A percentile compares a stretch with the other conserved stretches of the same genome.
These are phyloP conservation scores for Caenorhabditis japonica DNA, from an alignment of 2,888 invertebrate species.

Conservation along the genomic window DNA sequence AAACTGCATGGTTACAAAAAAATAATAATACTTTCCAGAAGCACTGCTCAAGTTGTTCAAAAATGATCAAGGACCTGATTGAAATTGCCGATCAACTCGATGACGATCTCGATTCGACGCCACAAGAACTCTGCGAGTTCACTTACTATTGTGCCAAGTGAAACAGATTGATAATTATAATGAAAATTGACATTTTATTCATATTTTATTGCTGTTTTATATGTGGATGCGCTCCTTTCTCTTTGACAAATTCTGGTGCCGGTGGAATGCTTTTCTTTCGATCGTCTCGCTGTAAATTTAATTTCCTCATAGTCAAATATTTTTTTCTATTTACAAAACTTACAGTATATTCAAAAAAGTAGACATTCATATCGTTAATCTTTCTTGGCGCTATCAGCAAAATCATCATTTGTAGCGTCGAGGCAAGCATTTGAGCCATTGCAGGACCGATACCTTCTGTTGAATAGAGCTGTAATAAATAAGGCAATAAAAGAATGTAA, in stretches of 20 bases:
- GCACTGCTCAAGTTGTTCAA: slow-evolving; percentile 24
- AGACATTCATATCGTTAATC: slow-evolving; percentile 37
- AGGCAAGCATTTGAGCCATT: slow-evolving; percentile 9
- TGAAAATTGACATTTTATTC: background rate
- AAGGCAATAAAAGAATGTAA: no score
- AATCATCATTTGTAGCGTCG: slow-evolving; percentile 23
- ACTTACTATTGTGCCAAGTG: background rate
- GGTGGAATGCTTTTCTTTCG: slow-evolving; percentile 11
- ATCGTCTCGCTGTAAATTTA: slow-evolving; percentile 20
- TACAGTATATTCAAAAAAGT: slow-evolving; percentile 30
- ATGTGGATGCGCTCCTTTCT: background rate
- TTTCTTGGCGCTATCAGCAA: slow-evolving; percentile 26
- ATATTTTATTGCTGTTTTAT: background rate
- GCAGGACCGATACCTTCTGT: slow-evolving; percentile 3
- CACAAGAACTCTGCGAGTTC: slow-evolving; percentile 29
- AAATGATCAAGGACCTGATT: slow-evolving; percentile 21
- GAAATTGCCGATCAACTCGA: slow-evolving; percentile 44
- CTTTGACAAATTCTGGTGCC: slow-evolving; percentile 20
- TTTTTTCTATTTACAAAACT: no score
- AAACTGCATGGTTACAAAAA: no score
- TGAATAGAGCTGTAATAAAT: slow-evolving; percentile 14
- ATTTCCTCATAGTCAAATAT: no score
- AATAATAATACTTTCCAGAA: no score
- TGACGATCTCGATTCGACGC: slow-evolving; percentile 28
- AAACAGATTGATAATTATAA: background rate